phyloP scores from a whole-genome alignment of 23 tunicate species.

The Ciona savignyi region DNA sequence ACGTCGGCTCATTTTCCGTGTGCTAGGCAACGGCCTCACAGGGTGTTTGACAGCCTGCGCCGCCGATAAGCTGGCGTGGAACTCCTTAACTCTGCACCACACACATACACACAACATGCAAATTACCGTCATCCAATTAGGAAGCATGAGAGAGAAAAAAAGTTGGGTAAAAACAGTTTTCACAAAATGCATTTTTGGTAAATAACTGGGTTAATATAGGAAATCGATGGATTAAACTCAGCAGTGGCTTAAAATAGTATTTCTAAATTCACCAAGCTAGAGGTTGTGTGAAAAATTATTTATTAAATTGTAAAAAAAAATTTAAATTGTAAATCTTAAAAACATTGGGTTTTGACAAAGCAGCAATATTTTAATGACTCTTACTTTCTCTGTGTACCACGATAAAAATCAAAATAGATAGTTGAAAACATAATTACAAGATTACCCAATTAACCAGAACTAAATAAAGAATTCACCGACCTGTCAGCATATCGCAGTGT shows the following conservation, averaged over 20 bases:
- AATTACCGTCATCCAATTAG: neutral
- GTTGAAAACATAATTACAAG: neutral
- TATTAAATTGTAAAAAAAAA: neutral
- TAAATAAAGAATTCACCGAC: slow-evolving; percentile 9
- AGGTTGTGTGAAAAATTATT: too few species aligned
- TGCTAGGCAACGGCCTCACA: neutral
- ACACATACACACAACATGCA: neutral
- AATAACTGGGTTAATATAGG: too few species aligned
- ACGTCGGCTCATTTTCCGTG: slow-evolving; percentile 7
- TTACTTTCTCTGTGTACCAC: neutral
- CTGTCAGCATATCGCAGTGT: slow-evolving; percentile 95
- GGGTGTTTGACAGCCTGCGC: neutral
- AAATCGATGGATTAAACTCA: too few species aligned
- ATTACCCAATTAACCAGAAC: neutral
- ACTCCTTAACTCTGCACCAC: slow-evolving; percentile 2
- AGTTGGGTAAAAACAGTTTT: too few species aligned
- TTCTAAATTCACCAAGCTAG: too few species aligned
- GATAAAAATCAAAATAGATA: neutral
- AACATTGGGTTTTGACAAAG: neutral
- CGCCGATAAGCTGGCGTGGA: neutral
- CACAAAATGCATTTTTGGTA: too few species aligned
- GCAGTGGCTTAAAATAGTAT: too few species aligned
- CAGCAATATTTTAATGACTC: neutral
- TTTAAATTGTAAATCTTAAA: too few species aligned
- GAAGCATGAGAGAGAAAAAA: neutral